Evolutionary conservation across 2,113 vertebrate species (phyloP).

Genomic region (Nibea coibor): DNA sequence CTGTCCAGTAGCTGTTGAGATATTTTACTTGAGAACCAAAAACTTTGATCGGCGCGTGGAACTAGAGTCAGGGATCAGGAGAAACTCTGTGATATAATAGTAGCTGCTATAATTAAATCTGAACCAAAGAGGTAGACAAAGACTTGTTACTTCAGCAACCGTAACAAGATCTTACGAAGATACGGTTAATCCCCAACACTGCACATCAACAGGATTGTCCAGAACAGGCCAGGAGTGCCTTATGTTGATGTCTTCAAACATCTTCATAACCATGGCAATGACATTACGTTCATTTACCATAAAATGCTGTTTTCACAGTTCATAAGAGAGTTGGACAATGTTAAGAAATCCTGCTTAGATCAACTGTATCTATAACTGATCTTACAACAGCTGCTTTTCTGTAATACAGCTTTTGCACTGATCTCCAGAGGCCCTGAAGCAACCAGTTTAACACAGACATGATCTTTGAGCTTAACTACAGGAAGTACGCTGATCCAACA

Average conservation of each 20-base stretch:
- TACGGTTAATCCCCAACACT: background rate
- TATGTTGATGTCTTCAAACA: background rate
- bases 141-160: too few species aligned
- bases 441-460: background rate
- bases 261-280: background rate
- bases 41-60: background rate
- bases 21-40: background rate
- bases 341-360: background rate
- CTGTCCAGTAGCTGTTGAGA: too few species aligned
- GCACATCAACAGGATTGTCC: background rate
- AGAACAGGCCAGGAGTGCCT: background rate
- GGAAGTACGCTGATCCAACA: constrained; percentile 5
- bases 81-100: background rate
- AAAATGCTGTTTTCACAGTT: background rate
- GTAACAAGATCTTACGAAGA: too few species aligned
- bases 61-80: background rate
- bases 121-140: background rate
- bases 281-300: background rate
- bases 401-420: background rate
- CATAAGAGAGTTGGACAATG: background rate
- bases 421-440: constrained; percentile 13
- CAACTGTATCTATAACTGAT: constrained; percentile 2
- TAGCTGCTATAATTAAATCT: background rate
- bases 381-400: background rate
- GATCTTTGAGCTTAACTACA: background rate